These are phyloP conservation scores for Karalla daura DNA, from an alignment of 2,797 vertebrate genomes.

Conservation along the genomic window DNA sequence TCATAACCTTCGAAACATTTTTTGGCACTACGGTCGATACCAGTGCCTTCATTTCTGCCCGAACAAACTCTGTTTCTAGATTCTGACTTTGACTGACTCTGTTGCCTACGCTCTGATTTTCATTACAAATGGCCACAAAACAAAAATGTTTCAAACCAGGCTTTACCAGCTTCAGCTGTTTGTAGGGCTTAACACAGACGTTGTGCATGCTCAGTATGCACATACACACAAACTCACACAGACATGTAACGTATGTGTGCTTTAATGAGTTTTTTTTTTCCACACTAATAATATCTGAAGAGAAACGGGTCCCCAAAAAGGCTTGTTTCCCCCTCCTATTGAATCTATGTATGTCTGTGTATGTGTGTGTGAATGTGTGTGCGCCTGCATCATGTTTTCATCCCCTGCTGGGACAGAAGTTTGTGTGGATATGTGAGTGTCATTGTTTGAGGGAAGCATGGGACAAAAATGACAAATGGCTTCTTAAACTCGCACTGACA, in stretches of 20 bases:
- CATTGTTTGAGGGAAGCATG: conserved; percentile 50
- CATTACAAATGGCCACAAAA: not conserved
- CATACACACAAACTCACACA: not conserved
- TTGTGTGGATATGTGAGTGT: conserved; percentile 21
- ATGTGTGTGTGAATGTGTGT: conserved; percentile 16
- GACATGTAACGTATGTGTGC: conserved; percentile 17
- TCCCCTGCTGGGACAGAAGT: conserved; percentile 18
- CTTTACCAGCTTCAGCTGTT: conserved; percentile 10
- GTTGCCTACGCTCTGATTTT: not conserved
- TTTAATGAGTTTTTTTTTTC: conserved; percentile 14
- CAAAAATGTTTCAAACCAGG: conserved; percentile 12
- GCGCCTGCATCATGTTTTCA: not conserved
- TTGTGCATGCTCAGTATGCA: not conserved
- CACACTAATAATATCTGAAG: not conserved
- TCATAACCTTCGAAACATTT: not conserved
- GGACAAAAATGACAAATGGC: conserved; percentile 68
- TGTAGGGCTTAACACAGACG: conserved; percentile 21
- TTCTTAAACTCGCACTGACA: conserved; percentile 62
- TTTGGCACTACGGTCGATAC: too few species aligned
- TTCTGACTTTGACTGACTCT: too few species aligned
- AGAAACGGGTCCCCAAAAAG: too few species aligned
- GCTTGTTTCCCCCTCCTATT: not conserved
- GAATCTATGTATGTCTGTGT: too few species aligned
- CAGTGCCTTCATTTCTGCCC: too few species aligned
- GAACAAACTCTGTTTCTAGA: too few species aligned